Base-by-base conservation (phyloP, 2,797 vertebrate species). In the Pogoniulus pusillus region DNA sequence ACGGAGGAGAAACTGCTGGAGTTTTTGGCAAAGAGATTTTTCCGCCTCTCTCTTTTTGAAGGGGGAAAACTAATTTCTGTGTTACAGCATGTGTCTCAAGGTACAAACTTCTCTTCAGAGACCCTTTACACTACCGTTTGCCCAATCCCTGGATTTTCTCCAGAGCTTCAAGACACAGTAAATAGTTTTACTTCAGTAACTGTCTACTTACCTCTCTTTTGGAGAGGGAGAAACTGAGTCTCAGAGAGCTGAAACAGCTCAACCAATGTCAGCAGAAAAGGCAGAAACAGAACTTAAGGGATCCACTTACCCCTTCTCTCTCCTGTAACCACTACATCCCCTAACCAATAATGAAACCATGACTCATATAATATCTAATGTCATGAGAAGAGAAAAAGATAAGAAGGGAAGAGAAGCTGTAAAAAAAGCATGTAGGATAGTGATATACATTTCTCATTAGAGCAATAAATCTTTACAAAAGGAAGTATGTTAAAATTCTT, bases 401-500 rank as follows among this genome's bases (percentile, higher is more conserved):
- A 18, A 16, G 60, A 32, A 82, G 78, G 82, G 35, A 94, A 85
- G 80, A 91, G 71, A 96, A 96, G 90, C 94, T 96, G 96, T 96
- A 97, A 97, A 97, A 96, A 97, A 97, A 97, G 92, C 91, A 95
- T 94, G 96, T 96, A 96, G 87, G 51, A 96, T 96, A 96, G 93
- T 97, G 97, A 97, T 95, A 95, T 96, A 95, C 95, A 96, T 97
- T 97, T 96, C 95, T 97, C 90, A 91, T 95, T 83, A 91, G 93
- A 93, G 89, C 92, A 95, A 96, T 97, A 97, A 97, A 97, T 97
- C 97, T 97, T 96, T 91, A 85, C 86, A 92, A 96, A 97, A 97
- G 96, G 96, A 97, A 97, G 96, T 93, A 10, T 78, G 92, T 97
- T 97, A 97, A 97, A 97, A 97, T 98, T 97, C 96, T 97, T 97